A percentile compares a stretch with the other conserved stretches of the same genome.
phyloP scores from a whole-genome alignment of 1,140 invertebrate genomes.

The Diprion similis region DNA sequence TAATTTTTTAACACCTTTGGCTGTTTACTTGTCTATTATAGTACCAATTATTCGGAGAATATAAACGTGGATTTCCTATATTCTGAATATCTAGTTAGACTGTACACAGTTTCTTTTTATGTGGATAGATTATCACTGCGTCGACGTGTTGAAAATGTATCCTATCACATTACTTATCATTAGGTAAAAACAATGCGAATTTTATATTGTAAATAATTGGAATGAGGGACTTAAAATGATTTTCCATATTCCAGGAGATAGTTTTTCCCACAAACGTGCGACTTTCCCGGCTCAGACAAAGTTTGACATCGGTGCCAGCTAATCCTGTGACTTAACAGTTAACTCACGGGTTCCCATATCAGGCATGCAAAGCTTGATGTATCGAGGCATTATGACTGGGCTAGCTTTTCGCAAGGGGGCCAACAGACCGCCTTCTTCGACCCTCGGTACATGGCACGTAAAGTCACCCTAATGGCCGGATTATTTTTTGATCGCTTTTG shows the following conservation, averaged over 20 bases:
- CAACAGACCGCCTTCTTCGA: conserved; percentile 52
- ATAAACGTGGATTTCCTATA: too few species aligned
- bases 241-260: background rate
- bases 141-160: too few species aligned
- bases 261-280: conserved; percentile 34
- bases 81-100: too few species aligned
- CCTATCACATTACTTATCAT: too few species aligned
- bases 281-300: background rate
- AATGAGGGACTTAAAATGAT: too few species aligned
- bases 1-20: background rate
- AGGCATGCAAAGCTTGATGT: conserved; percentile 63
- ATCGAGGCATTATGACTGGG: conserved; percentile 58
- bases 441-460: conserved; percentile 27
- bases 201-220: too few species aligned
- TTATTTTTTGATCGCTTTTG: conserved; percentile 50
- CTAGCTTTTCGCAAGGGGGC: conserved; percentile 27
- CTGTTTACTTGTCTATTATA: background rate
- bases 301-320: conserved; percentile 15
- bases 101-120: too few species aligned
- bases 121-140: too few species aligned
- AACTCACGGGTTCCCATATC: conserved; percentile 57
- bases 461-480: conserved; percentile 60
- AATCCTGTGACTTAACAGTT: conserved; percentile 37
- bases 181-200: too few species aligned
- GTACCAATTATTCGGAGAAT: too few species aligned